A percentile compares a stretch with the other conserved stretches of the same genome.
phyloP scores from a whole-genome alignment of 2,113 vertebrate genomes.

The Dipodomys spectabilis region DNA sequence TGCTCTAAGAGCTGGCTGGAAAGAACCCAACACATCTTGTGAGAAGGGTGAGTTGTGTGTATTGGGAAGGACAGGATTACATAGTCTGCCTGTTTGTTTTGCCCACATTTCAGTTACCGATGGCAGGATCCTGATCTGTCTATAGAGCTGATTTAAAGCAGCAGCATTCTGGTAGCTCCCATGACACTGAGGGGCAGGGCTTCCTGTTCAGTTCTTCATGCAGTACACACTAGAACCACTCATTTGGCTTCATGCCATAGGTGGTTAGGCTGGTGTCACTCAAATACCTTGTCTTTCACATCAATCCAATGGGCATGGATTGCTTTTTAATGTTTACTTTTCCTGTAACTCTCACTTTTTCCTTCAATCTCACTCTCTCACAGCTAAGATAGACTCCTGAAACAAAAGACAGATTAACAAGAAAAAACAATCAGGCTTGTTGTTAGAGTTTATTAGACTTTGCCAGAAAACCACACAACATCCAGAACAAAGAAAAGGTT shows the following conservation, averaged over 20 bases:
- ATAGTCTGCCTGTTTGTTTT: background rate
- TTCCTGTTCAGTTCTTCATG: background rate
- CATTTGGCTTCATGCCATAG: background rate
- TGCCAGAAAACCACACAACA: too few species aligned
- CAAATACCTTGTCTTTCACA: background rate
- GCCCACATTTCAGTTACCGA: background rate
- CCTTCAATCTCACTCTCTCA: too few species aligned
- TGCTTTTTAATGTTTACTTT: background rate
- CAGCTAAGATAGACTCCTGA: background rate
- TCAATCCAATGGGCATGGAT: background rate
- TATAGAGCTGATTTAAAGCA: background rate
- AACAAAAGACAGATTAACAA: background rate
- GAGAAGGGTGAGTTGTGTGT: background rate
- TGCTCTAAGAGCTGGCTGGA: background rate
- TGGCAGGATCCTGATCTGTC: background rate
- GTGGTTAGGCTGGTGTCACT: background rate
- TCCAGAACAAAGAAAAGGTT: too few species aligned
- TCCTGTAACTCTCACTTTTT: too few species aligned
- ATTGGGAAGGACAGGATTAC: background rate
- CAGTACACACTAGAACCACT: too few species aligned
- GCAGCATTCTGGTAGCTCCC: background rate
- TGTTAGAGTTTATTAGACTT: too few species aligned
- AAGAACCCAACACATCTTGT: background rate
- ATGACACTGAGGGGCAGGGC: background rate
- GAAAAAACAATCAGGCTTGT: background rate